These are phyloP conservation scores for Mola mola DNA, from an alignment of 2,113 vertebrate species.

Conservation along the genomic window DNA sequence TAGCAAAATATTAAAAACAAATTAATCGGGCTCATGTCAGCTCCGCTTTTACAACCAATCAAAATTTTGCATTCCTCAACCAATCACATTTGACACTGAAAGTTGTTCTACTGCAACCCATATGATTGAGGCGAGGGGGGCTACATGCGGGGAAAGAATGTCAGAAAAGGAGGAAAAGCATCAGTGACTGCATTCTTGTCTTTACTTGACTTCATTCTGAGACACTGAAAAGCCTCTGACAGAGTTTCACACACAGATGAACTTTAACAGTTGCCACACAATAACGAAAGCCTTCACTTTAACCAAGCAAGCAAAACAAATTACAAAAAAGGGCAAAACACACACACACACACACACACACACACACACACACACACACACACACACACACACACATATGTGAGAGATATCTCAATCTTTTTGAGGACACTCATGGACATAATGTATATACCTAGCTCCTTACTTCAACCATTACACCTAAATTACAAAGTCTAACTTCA, in stretches of 20 bases:
- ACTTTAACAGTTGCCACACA: slow-evolving; percentile 30
- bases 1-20: no score
- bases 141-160: slow-evolving; percentile 13
- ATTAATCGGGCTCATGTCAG: no score
- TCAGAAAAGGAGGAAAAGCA: slow-evolving; percentile 54
- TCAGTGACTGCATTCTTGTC: slow-evolving; percentile 71
- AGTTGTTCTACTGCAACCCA: slow-evolving; percentile 49
- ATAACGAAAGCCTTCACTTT: slow-evolving; percentile 86
- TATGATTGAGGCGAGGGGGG: no score
- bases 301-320: slow-evolving; percentile 84
- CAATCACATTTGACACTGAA: slow-evolving; percentile 73
- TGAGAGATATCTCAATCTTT: background rate
- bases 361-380: slow-evolving; percentile 46
- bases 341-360: slow-evolving; percentile 31
- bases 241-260: slow-evolving; percentile 50
- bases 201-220: slow-evolving; percentile 80
- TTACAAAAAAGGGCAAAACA: slow-evolving; percentile 53
- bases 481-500: no score
- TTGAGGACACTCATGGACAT: background rate
- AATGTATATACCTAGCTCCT: no score
- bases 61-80: slow-evolving; percentile 30
- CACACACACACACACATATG: slow-evolving; percentile 29
- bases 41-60: no score
- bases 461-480: no score
- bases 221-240: slow-evolving; percentile 67